Evolutionary conservation across 2,888 invertebrate genomes (phyloP).

Genomic region (Chaitophorus viminalis): DNA sequence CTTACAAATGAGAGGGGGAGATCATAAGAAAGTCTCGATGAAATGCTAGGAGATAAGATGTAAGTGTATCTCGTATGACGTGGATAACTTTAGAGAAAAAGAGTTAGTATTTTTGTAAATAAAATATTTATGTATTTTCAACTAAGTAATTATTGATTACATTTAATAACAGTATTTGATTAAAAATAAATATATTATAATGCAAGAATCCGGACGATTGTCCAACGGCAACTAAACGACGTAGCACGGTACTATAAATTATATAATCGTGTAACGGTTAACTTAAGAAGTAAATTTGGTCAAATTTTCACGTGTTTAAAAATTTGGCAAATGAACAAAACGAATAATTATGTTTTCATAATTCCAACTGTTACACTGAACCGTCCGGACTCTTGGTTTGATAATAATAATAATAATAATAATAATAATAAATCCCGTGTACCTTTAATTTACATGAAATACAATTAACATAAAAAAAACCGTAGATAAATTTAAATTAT

Average conservation of each 20-base stretch:
- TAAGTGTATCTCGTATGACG: no score
- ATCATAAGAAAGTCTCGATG: no score
- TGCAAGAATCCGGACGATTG: neutral
- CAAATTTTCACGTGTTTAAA: slow-evolving; percentile 31
- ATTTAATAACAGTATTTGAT: slow-evolving; percentile 41
- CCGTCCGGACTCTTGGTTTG: neutral
- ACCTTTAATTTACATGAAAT: slow-evolving; percentile 44
- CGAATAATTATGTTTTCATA: neutral
- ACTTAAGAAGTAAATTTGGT: neutral
- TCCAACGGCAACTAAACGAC: neutral
- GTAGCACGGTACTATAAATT: neutral
- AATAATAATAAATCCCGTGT: slow-evolving; percentile 36
- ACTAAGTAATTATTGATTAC: slow-evolving; percentile 41
- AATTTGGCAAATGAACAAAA: slow-evolving; percentile 32
- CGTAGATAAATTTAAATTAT: neutral
- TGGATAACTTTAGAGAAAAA: neutral
- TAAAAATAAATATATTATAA: slow-evolving; percentile 39
- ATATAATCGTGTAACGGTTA: neutral
- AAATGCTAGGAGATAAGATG: no score
- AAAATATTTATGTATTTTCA: slow-evolving; percentile 55
- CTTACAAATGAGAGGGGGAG: no score
- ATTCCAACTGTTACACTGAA: neutral
- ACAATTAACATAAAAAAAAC: slow-evolving; percentile 13
- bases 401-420: slow-evolving; percentile 3
- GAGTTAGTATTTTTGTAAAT: slow-evolving; percentile 15